Percentiles rank a stretch among this genome's conserved stretches.
These are phyloP conservation scores for Pygocentrus nattereri DNA, from an alignment of 2,797 vertebrate species.

Conservation along the genomic window DNA sequence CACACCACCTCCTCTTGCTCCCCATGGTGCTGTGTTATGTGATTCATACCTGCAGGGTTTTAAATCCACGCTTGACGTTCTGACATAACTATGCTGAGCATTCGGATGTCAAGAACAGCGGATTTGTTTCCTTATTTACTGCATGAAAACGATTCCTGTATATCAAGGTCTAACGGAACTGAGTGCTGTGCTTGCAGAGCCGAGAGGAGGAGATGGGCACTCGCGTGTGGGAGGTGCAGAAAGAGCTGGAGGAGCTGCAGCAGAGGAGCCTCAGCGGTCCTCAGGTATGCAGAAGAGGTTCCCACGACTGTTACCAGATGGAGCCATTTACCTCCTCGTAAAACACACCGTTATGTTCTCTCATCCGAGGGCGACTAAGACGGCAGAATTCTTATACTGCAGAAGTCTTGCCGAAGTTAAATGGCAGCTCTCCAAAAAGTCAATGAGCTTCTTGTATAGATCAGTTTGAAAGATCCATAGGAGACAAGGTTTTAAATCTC, in stretches of 20 bases:
- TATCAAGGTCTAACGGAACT: background rate
- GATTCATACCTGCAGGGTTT: constrained; percentile 49
- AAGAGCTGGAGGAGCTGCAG: constrained; percentile 86
- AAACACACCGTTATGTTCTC: background rate
- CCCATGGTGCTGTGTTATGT: constrained; percentile 43
- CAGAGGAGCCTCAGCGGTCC: constrained; percentile 65
- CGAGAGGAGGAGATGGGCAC: constrained; percentile 96
- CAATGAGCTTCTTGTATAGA: constrained; percentile 62
- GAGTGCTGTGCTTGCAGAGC: constrained; percentile 73
- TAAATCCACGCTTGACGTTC: background rate
- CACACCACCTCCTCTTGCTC: constrained; percentile 21
- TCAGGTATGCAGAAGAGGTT: constrained; percentile 64
- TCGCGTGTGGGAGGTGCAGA: constrained; percentile 89
- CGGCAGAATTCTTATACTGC: constrained; percentile 12
- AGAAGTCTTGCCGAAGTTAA: constrained; percentile 47
- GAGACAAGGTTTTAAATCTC: constrained; percentile 65
- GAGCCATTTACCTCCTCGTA: constrained; percentile 34
- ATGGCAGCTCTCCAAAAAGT: constrained; percentile 70
- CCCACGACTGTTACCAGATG: constrained; percentile 18
- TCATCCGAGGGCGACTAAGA: constrained; percentile 48
- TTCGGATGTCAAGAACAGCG: constrained; percentile 3
- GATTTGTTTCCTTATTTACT: background rate
- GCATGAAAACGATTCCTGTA: too few relatives aligned
- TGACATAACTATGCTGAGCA: background rate
- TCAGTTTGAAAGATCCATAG: constrained; percentile 72